Evolutionary conservation across 2,113 vertebrate species (phyloP).

Genomic region (Mustelus asterias): DNA sequence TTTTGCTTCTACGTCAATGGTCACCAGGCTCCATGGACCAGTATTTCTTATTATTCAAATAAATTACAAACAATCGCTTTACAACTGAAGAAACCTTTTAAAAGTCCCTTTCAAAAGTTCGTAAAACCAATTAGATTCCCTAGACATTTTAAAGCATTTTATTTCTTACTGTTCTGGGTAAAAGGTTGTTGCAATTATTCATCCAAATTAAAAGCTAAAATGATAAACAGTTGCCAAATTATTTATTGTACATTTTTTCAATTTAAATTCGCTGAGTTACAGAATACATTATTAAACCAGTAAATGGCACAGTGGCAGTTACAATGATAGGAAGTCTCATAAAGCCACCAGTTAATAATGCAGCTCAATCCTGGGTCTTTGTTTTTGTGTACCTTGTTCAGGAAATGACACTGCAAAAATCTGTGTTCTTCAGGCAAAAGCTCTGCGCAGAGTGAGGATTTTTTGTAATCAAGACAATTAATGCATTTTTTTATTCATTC

Average conservation of each 20-base stretch:
- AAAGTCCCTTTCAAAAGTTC: no score
- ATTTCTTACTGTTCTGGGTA: no score
- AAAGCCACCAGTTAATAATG: background rate
- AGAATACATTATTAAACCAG: background rate
- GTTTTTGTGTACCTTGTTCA: background rate
- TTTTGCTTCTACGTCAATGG: no score
- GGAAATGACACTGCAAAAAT: background rate
- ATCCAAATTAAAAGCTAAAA: background rate
- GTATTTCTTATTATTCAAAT: no score
- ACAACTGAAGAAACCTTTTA: no score
- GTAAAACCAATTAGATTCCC: no score
- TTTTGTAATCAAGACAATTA: background rate
- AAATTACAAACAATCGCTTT: no score
- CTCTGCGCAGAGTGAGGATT: background rate
- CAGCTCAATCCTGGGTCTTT: background rate
- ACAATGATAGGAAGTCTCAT: background rate
- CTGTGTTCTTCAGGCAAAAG: background rate
- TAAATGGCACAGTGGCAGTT: background rate
- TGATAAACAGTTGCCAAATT: background rate
- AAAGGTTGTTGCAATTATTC: background rate
- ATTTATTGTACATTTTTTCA: background rate
- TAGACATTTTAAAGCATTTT: no score
- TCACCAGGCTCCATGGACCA: no score
- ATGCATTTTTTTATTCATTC: no score
- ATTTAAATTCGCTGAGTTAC: background rate